Percentiles rank a stretch among this genome's conserved stretches.
Evolutionary conservation across 1,140 invertebrate species (phyloP).

Genomic region (Ceratosolen fusciceps): DNA sequence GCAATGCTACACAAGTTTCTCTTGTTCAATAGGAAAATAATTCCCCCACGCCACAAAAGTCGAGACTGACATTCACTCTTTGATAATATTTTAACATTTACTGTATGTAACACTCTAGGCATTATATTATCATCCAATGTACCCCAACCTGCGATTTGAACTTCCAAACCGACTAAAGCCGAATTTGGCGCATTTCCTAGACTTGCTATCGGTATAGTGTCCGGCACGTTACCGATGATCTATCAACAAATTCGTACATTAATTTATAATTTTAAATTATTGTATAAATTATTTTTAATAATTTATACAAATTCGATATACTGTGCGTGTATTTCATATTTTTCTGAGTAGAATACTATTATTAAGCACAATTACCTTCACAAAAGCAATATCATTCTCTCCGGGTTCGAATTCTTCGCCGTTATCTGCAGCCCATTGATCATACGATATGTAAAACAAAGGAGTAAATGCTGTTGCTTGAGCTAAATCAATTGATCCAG

Average conservation of each 20-base stretch:
- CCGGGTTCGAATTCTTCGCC: too few species aligned
- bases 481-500: not conserved
- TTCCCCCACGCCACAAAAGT: not conserved
- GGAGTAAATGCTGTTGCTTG: too few species aligned
- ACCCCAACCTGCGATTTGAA: not conserved
- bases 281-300: too few species aligned
- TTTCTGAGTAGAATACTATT: too few species aligned
- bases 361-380: not conserved
- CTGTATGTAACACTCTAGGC: not conserved
- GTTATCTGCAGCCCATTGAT: not conserved
- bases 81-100: not conserved
- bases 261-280: too few species aligned
- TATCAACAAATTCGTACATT: too few species aligned
- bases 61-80: not conserved
- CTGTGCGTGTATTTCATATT: too few species aligned
- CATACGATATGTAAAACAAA: not conserved
- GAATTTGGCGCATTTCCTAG: not conserved
- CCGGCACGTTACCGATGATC: not conserved
- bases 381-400: not conserved
- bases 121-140: not conserved
- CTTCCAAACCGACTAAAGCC: not conserved
- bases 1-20: not conserved
- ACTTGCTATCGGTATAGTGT: not conserved
- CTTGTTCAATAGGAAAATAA: not conserved
- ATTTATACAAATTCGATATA: too few species aligned